Percentiles rank a stretch among this genome's conserved stretches.
Evolutionary conservation across 2,113 vertebrate genomes (phyloP).

Genomic region (Albula goreensis): DNA sequence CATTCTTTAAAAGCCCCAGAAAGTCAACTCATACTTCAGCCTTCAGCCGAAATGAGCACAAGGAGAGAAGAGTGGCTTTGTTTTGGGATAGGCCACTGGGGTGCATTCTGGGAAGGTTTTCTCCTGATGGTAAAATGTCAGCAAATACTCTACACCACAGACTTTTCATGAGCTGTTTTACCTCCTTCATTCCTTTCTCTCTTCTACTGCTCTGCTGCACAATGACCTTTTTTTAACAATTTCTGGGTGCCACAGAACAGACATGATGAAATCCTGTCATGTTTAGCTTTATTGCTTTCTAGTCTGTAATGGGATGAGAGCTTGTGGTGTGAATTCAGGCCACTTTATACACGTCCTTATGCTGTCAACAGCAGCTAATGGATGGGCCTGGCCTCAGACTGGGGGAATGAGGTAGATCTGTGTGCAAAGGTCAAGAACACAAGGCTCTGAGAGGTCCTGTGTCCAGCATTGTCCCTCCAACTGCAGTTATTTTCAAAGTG

Average conservation of each 20-base stretch:
- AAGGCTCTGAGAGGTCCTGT: background rate
- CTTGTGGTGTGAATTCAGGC: background rate
- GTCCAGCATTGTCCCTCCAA: too few species aligned
- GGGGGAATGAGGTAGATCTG: too few species aligned
- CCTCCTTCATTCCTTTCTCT: background rate
- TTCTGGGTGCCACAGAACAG: background rate
- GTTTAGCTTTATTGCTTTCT: constrained; percentile 8
- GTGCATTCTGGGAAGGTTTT: background rate
- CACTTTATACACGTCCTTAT: background rate
- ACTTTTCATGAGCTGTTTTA: background rate
- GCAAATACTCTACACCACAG: too few species aligned
- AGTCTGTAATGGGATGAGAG: constrained; percentile 2
- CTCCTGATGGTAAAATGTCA: background rate
- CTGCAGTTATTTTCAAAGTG: too few species aligned
- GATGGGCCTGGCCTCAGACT: background rate
- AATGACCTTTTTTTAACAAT: background rate
- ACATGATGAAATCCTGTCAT: background rate
- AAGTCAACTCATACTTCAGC: background rate
- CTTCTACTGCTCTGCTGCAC: background rate
- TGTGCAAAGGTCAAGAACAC: background rate
- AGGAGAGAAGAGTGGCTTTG: background rate
- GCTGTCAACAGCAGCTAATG: background rate
- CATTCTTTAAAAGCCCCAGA: too few species aligned
- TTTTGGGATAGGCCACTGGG: background rate
- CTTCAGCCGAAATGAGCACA: background rate